A percentile compares a stretch with the other conserved stretches of the same genome.
phyloP scores from a whole-genome alignment of 2,797 vertebrate species.

The Gallinago stenura region DNA sequence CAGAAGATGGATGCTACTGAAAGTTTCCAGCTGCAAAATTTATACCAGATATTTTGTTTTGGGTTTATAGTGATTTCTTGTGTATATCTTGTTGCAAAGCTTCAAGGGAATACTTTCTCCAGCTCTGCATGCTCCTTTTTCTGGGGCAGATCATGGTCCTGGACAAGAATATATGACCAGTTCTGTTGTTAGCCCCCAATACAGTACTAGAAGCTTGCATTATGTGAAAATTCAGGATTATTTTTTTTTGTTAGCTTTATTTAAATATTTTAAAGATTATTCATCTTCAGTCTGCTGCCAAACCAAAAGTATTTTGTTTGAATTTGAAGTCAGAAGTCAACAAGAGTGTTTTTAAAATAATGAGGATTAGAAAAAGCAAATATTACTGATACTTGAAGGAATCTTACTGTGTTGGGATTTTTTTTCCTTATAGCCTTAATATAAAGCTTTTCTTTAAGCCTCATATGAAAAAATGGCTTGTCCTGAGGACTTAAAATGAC shows the following conservation, averaged over 20 bases:
- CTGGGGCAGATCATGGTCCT: not conserved
- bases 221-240: not conserved
- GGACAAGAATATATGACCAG: not conserved
- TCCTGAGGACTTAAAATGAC: not conserved
- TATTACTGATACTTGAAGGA: not conserved
- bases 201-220: not conserved
- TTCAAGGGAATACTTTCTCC: not conserved
- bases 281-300: not conserved
- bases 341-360: not conserved
- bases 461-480: not conserved
- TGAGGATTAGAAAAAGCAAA: not conserved
- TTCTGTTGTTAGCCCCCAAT: not conserved
- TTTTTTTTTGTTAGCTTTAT: not conserved
- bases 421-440: not conserved
- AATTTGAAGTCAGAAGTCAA: not conserved
- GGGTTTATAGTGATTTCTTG: not conserved
- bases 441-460: not conserved
- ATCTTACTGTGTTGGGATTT: rapidly evolving
- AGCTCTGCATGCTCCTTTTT: not conserved
- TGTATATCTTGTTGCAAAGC: not conserved
- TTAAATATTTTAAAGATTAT: not conserved
- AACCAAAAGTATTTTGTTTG: not conserved
- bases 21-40: not conserved
- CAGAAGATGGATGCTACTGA: not conserved
- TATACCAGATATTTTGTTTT: not conserved